Base-by-base conservation (phyloP, 1,140 invertebrate genomes). In the Musca vetustissima region DNA sequence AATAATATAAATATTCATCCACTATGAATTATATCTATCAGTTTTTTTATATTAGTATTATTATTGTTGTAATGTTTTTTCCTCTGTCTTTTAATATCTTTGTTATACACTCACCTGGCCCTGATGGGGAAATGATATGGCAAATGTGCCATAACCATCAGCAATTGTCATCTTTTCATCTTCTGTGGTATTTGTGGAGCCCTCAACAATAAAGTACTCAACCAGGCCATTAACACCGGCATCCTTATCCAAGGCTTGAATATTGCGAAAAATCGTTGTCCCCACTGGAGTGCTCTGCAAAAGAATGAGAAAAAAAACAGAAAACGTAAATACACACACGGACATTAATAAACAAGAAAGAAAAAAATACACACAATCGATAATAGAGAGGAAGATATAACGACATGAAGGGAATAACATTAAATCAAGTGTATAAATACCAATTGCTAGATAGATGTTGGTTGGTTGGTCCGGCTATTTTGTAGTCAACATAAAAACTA, bases 51-150 rank as follows among this genome's bases (percentile, higher is more conserved):
- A 8, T 28, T 28, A 4, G 3, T 28, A 28, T 28, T 28, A 28
- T 15, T 4, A 21, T 66, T n/a, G n/a, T n/a, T n/a, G n/a, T n/a
- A n/a, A n/a, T n/a, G n/a, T n/a, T n/a, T 66, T 66, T 21, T 48
- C n/a, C 11, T 64, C 28, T 48, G 8, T 19, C 14, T 66, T 50
- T 67, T 43, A 21, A 15, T 67, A 55, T 22, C n/a, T 28, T 25
- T 25, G 22, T 49, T 8, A 11, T 19, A 17, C 7, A 70, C 76
- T 71, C 55, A 83, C 80, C 76, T 93, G 91, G 70, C 94, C 94
- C 83, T 95, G 93, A 83, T 96, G 93, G 7, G 94, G 93, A 74
- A 93, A 87, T 66, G 93, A 92, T 83, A 95, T 95, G 68, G 89
- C 87, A 82, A 96, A 95, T 75, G 88, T 90, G 19, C 89, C 89